These are phyloP conservation scores for Melanargia galathea DNA, from an alignment of 2,888 invertebrate species.

Conservation along the genomic window DNA sequence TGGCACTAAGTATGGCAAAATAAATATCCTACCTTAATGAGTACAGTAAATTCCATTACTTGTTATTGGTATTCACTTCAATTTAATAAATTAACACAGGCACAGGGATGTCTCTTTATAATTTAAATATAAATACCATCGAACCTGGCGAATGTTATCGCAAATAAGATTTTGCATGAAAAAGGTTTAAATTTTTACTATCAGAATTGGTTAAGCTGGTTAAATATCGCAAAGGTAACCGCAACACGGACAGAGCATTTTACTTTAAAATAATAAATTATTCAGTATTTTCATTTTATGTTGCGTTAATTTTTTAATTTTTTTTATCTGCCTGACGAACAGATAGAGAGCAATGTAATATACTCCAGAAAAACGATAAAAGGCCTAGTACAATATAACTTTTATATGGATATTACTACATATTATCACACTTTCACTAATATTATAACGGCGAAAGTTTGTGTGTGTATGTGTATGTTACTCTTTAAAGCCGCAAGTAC, in stretches of 20 bases:
- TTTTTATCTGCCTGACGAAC: not conserved
- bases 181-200: slow-evolving; percentile 16
- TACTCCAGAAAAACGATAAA: too few species aligned
- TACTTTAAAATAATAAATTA: slow-evolving; percentile 1
- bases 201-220: slow-evolving; percentile 8
- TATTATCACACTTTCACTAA: too few species aligned
- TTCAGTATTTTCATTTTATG: not conserved
- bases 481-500: too few species aligned
- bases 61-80: slow-evolving; percentile 12
- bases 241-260: not conserved
- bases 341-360: too few species aligned
- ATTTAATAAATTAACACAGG: slow-evolving; percentile 20
- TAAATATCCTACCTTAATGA: not conserved
- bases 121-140: slow-evolving; percentile 10
- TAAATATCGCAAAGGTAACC: slow-evolving; percentile 7
- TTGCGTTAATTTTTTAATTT: not conserved
- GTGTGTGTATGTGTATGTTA: too few species aligned
- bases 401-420: too few species aligned
- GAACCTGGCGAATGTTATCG: slow-evolving; percentile 4
- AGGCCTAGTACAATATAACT: too few species aligned
- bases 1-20: too few species aligned
- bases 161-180: slow-evolving; percentile 19
- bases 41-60: slow-evolving; percentile 9
- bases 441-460: too few species aligned
- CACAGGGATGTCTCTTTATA: slow-evolving; percentile 7